Evolutionary conservation across 2,113 vertebrate genomes (phyloP).

Genomic region (Barnardius zonarius): DNA sequence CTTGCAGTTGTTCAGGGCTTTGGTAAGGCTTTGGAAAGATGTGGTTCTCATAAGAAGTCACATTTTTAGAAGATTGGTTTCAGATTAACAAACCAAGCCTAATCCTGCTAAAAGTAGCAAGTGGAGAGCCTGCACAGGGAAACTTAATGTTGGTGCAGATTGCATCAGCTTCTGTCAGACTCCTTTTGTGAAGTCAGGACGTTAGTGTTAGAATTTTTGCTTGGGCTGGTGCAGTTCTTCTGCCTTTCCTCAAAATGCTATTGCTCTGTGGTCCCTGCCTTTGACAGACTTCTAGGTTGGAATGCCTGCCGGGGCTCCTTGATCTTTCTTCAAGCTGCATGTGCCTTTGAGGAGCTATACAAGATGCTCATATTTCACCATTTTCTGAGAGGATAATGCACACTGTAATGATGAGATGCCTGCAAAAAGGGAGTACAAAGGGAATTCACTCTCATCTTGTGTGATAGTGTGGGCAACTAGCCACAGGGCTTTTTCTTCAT

Average conservation of each 20-base stretch:
- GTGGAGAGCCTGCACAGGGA: neutral
- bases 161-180: neutral
- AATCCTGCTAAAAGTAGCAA: neutral
- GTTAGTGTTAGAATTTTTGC: neutral
- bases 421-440: neutral
- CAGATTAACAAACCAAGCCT: neutral
- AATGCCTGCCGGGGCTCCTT: neutral
- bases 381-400: neutral
- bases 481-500: neutral
- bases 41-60: fast-evolving
- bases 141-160: neutral
- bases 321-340: neutral
- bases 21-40: neutral
- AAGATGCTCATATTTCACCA: neutral
- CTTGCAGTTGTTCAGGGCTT: neutral
- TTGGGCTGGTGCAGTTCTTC: neutral
- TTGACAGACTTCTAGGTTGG: neutral
- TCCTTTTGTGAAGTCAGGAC: neutral
- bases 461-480: neutral
- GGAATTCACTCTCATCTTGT: neutral
- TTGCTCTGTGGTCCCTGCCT: neutral
- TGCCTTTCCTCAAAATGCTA: neutral
- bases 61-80: neutral
- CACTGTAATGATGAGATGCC: neutral
- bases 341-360: neutral